A percentile compares a stretch with the other conserved stretches of the same genome.
Conservation (phyloP, 2,888 invertebrate genomes). For the Archaeoteleia sp. region DNA sequence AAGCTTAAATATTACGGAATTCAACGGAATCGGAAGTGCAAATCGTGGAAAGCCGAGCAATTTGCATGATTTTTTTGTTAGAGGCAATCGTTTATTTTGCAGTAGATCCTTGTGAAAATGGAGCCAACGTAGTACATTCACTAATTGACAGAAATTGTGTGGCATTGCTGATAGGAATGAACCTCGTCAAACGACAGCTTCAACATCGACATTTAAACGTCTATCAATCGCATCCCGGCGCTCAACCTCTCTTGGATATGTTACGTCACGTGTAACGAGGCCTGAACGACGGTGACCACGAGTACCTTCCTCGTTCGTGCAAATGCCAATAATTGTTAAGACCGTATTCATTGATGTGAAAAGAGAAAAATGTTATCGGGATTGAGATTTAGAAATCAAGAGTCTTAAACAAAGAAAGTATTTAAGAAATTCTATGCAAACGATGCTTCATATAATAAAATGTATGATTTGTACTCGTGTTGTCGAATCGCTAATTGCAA, state of each 20-base stretch:
- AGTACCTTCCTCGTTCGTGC: constrained; percentile 42
- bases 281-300: constrained; percentile 43
- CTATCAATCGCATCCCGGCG: constrained; percentile 51
- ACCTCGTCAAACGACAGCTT: constrained; percentile 46
- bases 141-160: constrained; percentile 57
- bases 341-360: too few species aligned
- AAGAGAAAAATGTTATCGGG: too few species aligned
- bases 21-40: neutral
- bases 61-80: constrained; percentile 6
- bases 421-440: too few species aligned
- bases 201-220: constrained; percentile 53
- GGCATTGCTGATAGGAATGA: constrained; percentile 45
- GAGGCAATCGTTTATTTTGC: neutral
- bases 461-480: too few species aligned
- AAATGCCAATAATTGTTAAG: constrained; percentile 12
- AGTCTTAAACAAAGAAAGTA: too few species aligned
- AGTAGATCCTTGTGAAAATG: constrained; percentile 22
- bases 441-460: too few species aligned
- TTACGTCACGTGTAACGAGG: constrained; percentile 51
- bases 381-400: too few species aligned
- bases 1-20: too few species aligned
- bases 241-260: constrained; percentile 29
- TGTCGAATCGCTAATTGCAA: too few species aligned
- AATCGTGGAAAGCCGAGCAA: constrained; percentile 7
- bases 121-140: constrained; percentile 25